Evolutionary conservation across 2,113 vertebrate genomes (phyloP), one percentile per base, ranked within the genome.

Genomic region (Rhea pennata): DNA sequence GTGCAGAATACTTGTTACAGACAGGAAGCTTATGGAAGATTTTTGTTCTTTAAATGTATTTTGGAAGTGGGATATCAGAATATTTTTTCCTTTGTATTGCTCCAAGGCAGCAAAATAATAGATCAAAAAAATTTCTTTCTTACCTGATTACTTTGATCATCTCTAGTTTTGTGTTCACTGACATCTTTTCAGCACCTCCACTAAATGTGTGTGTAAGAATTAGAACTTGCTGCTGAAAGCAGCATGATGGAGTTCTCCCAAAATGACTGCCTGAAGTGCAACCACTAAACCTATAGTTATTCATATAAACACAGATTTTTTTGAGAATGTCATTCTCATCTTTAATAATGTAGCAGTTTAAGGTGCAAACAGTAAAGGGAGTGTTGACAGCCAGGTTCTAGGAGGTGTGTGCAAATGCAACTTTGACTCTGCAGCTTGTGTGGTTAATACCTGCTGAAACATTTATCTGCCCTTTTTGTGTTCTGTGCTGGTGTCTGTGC

Each of bases 251-350:
- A 86, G 12, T 42, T 93, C 19, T 95, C 53, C 36, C 50, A 48
- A 80, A 95, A 88, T 48, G 27, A 53, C n/a, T 95, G 27, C 62
- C 44, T 93, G n/a, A 27, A 91, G 82, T 78, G 48, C 82, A 90
- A 4, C 44, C 67, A 80, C 86, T 90, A 61, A 62, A 88, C 54
- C 33, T 61, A 15, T 58, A 65, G 87, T 90, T 87, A 61, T 69
- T 93, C 31, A 90, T 93, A 62, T 79, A 90, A 94, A 92, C 90
- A 92, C 72, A 94, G 72, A 81, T 94, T 96, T 95, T 94, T 96
- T 95, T 71, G 62, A 66, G 50, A 14, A 62, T 54, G 50, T 66
- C 54, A 58, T 31, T 61, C 50, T 23, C 31, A 6, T 9, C 80
- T 69, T 86, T 61, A 70, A 76, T 61, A 65, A 59, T 40, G 76